These are phyloP conservation scores for Potorous gilbertii DNA, from an alignment of 2,797 vertebrate species.

Conservation along the genomic window DNA sequence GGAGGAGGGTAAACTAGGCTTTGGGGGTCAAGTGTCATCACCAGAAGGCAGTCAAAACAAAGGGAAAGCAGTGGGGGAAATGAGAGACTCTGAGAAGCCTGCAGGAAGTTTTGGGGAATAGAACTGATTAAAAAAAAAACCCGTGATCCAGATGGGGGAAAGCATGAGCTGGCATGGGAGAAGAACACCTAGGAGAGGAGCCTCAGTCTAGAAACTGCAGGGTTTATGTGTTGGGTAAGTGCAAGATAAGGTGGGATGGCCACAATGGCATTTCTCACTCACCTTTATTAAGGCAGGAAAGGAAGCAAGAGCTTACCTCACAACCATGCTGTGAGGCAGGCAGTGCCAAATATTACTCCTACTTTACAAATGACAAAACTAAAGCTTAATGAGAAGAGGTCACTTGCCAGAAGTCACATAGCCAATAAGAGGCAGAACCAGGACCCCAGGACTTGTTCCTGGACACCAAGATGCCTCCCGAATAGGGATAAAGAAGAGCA, in stretches of 20 bases:
- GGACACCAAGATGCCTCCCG: not conserved
- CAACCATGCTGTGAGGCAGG: not conserved
- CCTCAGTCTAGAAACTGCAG: not conserved
- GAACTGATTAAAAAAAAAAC: not conserved
- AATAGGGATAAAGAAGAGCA: not conserved
- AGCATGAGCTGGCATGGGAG: not conserved
- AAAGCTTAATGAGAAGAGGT: not conserved
- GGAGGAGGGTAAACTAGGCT: not conserved
- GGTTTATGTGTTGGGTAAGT: not conserved
- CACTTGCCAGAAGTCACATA: not conserved
- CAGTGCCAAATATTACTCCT: not conserved
- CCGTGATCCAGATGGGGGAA: not conserved
- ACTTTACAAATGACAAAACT: not conserved
- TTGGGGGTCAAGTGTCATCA: not conserved
- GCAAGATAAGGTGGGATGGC: not conserved
- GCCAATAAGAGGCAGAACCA: not conserved
- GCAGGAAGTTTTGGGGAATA: not conserved
- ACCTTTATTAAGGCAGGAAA: not conserved
- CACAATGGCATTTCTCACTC: not conserved
- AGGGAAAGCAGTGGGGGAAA: not conserved
- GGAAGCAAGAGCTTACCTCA: not conserved
- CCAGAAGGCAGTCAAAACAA: not conserved
- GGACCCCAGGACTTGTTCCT: not conserved
- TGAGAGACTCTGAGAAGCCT: not conserved
- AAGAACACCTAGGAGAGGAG: not conserved